Percentiles rank a stretch among this genome's conserved stretches.
Conservation (phyloP, 35 echinoderm and acorn worm species). For the Antedon bifida region DNA sequence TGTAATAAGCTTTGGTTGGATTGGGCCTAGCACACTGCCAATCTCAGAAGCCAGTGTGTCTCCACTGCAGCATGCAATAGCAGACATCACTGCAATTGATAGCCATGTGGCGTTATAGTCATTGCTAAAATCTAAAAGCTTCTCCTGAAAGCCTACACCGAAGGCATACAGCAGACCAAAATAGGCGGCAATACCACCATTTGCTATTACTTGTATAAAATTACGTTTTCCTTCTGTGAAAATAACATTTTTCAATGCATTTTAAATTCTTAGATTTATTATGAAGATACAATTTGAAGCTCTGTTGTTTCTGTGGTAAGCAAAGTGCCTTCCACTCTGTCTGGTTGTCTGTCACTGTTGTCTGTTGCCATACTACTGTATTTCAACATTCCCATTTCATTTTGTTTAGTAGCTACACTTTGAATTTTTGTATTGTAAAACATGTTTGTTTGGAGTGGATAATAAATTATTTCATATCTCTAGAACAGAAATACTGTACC, state of each 20-base stretch:
- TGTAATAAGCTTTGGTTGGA: slow-evolving; percentile 44
- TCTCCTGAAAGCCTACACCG: slow-evolving; percentile 50
- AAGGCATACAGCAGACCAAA: slow-evolving; percentile 47
- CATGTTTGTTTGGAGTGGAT: too few relatives aligned
- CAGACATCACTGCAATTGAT: slow-evolving; percentile 42
- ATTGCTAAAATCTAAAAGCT: slow-evolving; percentile 37
- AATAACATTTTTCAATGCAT: not conserved
- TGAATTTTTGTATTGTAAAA: too few relatives aligned
- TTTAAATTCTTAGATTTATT: too few relatives aligned
- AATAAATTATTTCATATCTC: too few relatives aligned
- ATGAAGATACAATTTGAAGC: too few relatives aligned
- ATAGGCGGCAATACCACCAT: slow-evolving; percentile 54
- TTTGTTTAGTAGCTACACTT: too few relatives aligned
- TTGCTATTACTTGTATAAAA: slow-evolving; percentile 75
- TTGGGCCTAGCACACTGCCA: slow-evolving; percentile 51
- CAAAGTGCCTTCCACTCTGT: too few relatives aligned
- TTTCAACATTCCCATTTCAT: too few relatives aligned
- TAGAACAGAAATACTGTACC: too few relatives aligned
- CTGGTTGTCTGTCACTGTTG: too few relatives aligned
- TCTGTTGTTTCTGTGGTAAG: too few relatives aligned
- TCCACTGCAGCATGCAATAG: slow-evolving; percentile 65
- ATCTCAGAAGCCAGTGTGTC: slow-evolving; percentile 92
- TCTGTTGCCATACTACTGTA: too few relatives aligned
- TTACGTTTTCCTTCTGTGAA: slow-evolving; percentile 70
- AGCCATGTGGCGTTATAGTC: slow-evolving; percentile 60